Base-by-base conservation (phyloP, 2,113 vertebrate genomes). In the Strigops habroptila region DNA sequence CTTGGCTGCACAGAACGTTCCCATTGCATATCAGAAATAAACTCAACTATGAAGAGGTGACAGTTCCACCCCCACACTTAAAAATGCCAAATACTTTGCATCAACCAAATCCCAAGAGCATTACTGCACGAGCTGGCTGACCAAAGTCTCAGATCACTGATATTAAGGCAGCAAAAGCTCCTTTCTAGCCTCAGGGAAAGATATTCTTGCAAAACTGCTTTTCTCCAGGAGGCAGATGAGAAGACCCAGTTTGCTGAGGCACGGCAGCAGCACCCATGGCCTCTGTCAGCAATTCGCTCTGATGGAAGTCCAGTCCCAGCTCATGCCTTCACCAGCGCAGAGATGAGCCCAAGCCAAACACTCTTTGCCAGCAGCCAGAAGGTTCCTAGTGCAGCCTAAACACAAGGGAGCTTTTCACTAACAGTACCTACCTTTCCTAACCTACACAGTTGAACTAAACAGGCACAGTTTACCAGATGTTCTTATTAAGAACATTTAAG, bases 391-490 rank as follows among this genome's bases (percentile, higher is more conserved):
- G 55, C 22, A 28, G 23, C 4, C 31, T 12, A 9, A 55, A 46
- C 2, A 43, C 25, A 16, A 1, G 0, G 37, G 0, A 1, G 62
- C 35, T 67, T 80, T 25, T 0, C 35, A 9, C 35, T 5, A 55
- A 41, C 15, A 24, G 43, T 1, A 14, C 22, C 6, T 10, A 7
- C 25, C 33, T 30, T 33, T 18, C 35, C 67, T 2, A 23, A 37
- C 10, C 67, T 7, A 37, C 2, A 9, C 1, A n/a, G 30, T 1
- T 22, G 6, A 78, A 46, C 28, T 53, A 21, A 31, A 55, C 0
- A 59, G 24, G 44, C 55, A n/a, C 10, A 3, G 39, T 3, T n/a
- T 12, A 35, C 10, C 46, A 64, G 24, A 31, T 14, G 2, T 5
- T 6, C 27, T 60, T 30, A 51, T 5, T 4, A 51, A 30, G 73